phyloP scores from a whole-genome alignment of 1,140 invertebrate species.

The Drosophila persimilis region DNA sequence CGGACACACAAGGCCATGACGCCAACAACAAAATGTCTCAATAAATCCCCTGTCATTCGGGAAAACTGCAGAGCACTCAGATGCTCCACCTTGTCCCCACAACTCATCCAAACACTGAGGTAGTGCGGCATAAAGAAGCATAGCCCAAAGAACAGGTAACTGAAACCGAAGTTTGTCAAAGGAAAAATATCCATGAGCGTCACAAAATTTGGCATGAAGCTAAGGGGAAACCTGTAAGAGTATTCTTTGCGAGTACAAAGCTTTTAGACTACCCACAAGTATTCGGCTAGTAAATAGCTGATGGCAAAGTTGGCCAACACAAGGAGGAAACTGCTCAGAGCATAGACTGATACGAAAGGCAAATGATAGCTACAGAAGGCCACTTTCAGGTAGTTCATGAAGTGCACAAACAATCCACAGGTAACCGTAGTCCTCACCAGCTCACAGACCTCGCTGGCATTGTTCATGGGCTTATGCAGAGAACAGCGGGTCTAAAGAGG shows the following conservation, averaged over 20 bases:
- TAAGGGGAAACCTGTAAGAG: neutral
- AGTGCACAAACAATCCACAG: slow-evolving; percentile 20
- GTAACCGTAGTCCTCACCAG: neutral
- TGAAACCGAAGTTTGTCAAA: slow-evolving; percentile 15
- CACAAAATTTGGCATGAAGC: slow-evolving; percentile 50
- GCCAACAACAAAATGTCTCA: slow-evolving; percentile 26
- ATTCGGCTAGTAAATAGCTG: slow-evolving; percentile 35
- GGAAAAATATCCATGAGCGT: slow-evolving; percentile 39
- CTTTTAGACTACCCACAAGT: slow-evolving; percentile 45
- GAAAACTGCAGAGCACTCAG: slow-evolving; percentile 15
- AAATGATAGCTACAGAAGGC: slow-evolving; percentile 13
- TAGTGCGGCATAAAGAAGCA: slow-evolving; percentile 18
- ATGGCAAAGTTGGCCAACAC: neutral
- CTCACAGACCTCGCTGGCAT: slow-evolving; percentile 13
- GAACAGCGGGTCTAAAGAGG: slow-evolving; percentile 8
- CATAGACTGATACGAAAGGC: neutral
- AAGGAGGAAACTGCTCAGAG: neutral
- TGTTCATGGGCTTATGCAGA: neutral
- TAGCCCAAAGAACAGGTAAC: slow-evolving; percentile 22
- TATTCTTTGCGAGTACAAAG: neutral
- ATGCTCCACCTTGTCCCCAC: neutral
- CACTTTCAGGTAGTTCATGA: slow-evolving; percentile 36
- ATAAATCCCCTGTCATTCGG: slow-evolving; percentile 5
- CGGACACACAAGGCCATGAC: slow-evolving; percentile 20
- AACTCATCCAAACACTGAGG: slow-evolving; percentile 1